Evolutionary conservation across 2,888 invertebrate genomes (phyloP), one percentile per base, ranked within the genome.

Genomic region (Cabera pusaria): DNA sequence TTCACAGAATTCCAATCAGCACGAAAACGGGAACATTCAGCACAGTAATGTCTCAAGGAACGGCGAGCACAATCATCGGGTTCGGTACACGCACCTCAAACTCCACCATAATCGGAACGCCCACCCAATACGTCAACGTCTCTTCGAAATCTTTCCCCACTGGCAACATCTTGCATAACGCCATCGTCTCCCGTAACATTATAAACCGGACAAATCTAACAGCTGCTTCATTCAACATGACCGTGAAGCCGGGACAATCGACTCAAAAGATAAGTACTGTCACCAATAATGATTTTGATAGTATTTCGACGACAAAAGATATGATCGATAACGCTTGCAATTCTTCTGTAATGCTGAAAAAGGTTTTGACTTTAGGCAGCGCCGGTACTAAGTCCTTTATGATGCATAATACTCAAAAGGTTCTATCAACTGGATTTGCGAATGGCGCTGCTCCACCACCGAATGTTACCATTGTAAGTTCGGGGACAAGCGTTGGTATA

Each of bases 291-390:
- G 89, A 87, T 40, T 86, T 75, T 38, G 85, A 88, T 24, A 77
- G 65, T 17, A 88, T 89, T 40, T 84, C 87, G 1, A 87, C 87
- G 0, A 81, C 86, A 0, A 90, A 88, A 63, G 89, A 88, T 44
- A 85, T 90, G 84, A 88, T 90, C 8, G 90, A 90, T 34, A 89
- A 87, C 42, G 84, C 88, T 0, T 88, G 89, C 49, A 88, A 87
- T 44, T 89, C 90, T 0, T 90, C 90, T 1, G 81, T 90, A 4
- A 90, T 90, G 90, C 56, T 90, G 44, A 90, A 90, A 48, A 88
- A 90, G 49, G 90, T 90, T 0, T 61, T 90, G 1, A 90, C 90
- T 19, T 55, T 90, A 19, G 90, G 90, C 26, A 88, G 88, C 27
- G 67, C 87, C 0, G 88, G 86, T 0, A 76, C 82, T 2, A 90